Conservation (phyloP, 2,797 vertebrate genomes). For the Cossypha polioptera region DNA sequence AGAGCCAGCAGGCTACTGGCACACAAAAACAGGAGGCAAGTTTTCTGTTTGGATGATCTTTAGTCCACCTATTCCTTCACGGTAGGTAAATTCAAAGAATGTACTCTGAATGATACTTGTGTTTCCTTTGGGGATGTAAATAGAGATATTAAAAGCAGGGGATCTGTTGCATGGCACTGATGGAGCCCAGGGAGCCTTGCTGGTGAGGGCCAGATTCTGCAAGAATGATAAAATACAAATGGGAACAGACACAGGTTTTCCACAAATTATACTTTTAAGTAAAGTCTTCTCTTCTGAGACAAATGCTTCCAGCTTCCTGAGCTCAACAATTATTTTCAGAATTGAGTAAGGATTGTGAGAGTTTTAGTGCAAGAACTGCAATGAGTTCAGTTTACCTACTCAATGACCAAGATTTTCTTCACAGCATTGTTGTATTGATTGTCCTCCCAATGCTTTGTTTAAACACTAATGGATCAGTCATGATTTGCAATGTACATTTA, state of each 20-base stretch:
- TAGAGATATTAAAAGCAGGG: not conserved
- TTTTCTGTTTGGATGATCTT: not conserved
- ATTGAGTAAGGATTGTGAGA: not conserved
- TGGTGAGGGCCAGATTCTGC: not conserved
- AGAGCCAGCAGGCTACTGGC: accelerated
- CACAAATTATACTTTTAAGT: not conserved
- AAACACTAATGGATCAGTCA: not conserved
- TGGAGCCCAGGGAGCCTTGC: not conserved
- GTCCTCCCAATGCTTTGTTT: not conserved
- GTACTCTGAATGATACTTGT: not conserved
- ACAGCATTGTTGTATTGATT: not conserved
- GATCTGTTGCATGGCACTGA: not conserved
- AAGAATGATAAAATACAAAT: not conserved
- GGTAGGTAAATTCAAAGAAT: not conserved
- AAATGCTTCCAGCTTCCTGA: not conserved
- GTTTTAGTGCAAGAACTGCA: not conserved
- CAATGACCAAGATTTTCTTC: not conserved
- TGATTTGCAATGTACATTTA: not conserved
- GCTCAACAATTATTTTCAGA: not conserved
- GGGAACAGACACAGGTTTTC: not conserved
- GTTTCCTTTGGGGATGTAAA: not conserved
- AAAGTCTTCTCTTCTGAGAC: not conserved
- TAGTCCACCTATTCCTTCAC: not conserved
- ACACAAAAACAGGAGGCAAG: not conserved
- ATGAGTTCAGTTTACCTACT: not conserved